Base-by-base conservation (phyloP, 2,888 invertebrate genomes). In the Aphelenchoides bicaudatus region DNA sequence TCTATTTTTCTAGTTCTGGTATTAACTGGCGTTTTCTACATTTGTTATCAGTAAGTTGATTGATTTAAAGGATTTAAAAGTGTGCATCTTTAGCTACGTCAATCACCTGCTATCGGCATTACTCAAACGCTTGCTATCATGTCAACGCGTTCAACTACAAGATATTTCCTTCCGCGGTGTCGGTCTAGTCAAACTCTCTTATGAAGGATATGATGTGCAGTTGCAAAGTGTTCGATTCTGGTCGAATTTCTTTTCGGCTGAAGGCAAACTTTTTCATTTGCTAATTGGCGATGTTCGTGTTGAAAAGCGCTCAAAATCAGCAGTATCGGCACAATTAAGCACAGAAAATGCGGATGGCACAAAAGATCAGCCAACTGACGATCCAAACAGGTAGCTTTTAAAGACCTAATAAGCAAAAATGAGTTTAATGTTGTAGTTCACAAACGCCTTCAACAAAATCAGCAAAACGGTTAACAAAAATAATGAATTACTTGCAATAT, bases 281-380 rank as follows among this genome's bases (percentile, higher is more conserved):
- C 74, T 77, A 63, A 65, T 77, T 28, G 72, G 70, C 13, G 80
- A 79, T 62, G 70, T 80, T 10, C 67, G 80, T n/a, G 67, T 80
- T 6, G 79, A 80, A 55, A 61, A 47, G 28, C 52, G 52, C 1
- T 51, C 52, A 10, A 51, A 19, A 29, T 37, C 31, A 13, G 52
- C 37, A 6, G 43, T 21, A 21, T n/a, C n/a, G n/a, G n/a, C n/a
- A n/a, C n/a, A n/a, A n/a, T n/a, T n/a, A n/a, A n/a, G n/a, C n/a
- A n/a, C n/a, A n/a, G n/a, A n/a, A n/a, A n/a, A n/a, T n/a, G n/a
- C n/a, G n/a, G n/a, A n/a, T n/a, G n/a, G n/a, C n/a, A n/a, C n/a
- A n/a, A n/a, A 21, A 19, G 8, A 6, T 10, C 43, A 6, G 43
- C 21, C 16, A n/a, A 34, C 34, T 16, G n/a, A n/a, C n/a, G n/a